Conservation (phyloP, 1,140 invertebrate species). For the Drosophila saltans region DNA sequence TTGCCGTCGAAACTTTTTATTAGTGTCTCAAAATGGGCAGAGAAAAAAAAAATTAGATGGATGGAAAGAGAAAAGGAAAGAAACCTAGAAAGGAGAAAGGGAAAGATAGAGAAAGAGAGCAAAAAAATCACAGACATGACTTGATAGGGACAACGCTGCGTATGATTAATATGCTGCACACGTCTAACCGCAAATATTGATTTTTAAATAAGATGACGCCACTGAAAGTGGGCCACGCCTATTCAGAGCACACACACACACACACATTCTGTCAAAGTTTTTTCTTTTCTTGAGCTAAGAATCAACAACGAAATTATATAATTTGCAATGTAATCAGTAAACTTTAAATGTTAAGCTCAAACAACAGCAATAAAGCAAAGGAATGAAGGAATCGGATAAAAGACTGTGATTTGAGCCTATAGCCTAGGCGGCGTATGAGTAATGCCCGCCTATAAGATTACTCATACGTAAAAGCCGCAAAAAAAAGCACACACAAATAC, state of each 20-base stretch:
- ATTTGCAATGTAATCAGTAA: slow-evolving; percentile 80
- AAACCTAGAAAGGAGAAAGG: not conserved
- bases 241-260: not conserved
- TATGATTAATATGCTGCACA: slow-evolving; percentile 78
- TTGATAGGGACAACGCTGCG: slow-evolving; percentile 61
- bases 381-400: not conserved
- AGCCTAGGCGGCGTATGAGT: slow-evolving; percentile 57
- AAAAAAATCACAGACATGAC: slow-evolving; percentile 67
- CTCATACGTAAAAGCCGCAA: slow-evolving; percentile 76
- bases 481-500: slow-evolving; percentile 18
- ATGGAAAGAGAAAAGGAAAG: slow-evolving; percentile 20
- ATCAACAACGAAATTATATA: slow-evolving; percentile 80
- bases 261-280: slow-evolving; percentile 39
- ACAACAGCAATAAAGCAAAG: slow-evolving; percentile 15
- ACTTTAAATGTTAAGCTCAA: slow-evolving; percentile 66
- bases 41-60: not conserved
- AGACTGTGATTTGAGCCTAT: slow-evolving; percentile 36
- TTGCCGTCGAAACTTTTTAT: slow-evolving; percentile 75
- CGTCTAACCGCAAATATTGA: slow-evolving; percentile 75
- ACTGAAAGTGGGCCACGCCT: slow-evolving; percentile 48
- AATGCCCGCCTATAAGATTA: slow-evolving; percentile 78
- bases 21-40: slow-evolving; percentile 57
- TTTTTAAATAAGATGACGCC: slow-evolving; percentile 80
- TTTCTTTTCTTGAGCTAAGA: slow-evolving; percentile 49
- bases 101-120: not conserved